Conservation (phyloP, 2,113 vertebrate species). For the Ochotona curzoniae region DNA sequence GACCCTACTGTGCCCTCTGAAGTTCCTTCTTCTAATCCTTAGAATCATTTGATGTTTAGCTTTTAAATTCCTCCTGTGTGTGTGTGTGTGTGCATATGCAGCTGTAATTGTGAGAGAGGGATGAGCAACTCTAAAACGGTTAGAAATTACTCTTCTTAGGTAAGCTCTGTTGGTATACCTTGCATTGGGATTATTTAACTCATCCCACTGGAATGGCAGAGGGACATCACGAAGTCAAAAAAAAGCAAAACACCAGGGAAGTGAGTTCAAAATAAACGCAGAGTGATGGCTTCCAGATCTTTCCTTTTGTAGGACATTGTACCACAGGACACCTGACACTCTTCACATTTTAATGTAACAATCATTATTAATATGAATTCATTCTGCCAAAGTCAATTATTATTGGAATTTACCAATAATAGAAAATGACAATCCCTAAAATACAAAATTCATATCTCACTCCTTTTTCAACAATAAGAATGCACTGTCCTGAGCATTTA, state of each 20-base stretch:
- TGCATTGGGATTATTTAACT: neutral
- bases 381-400: neutral
- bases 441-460: neutral
- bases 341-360: neutral
- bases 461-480: too few species aligned
- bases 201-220: neutral
- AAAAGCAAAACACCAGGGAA: neutral
- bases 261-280: neutral
- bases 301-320: neutral
- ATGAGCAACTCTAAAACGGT: neutral
- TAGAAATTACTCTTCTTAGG: neutral
- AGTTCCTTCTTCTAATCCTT: neutral
- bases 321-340: neutral
- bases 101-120: neutral
- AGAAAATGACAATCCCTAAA: neutral
- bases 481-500: too few species aligned
- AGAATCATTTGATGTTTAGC: neutral
- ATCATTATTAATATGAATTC: neutral
- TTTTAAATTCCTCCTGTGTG: neutral
- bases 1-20: neutral
- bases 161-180: neutral
- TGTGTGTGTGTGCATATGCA: neutral
- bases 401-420: neutral
- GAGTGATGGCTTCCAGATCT: neutral
- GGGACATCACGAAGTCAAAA: neutral